Conservation (phyloP, 2,113 vertebrate species). For the Chiloscyllium plagiosum region DNA sequence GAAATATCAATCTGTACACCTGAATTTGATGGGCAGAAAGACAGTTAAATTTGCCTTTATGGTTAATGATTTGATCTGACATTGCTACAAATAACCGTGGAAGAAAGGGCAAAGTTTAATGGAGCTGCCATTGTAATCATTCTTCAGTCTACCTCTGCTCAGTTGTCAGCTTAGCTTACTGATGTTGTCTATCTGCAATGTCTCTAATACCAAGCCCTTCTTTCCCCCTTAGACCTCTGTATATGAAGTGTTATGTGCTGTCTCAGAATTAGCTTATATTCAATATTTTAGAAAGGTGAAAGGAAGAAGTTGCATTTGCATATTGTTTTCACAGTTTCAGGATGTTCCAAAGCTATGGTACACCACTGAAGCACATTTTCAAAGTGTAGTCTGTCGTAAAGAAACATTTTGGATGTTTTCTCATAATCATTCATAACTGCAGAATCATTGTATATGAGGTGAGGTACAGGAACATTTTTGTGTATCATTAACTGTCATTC, state of each 20-base stretch:
- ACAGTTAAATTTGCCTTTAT: too few relatives aligned
- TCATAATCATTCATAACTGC: neutral
- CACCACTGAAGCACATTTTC: too few relatives aligned
- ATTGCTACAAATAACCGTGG: too few relatives aligned
- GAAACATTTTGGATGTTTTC: neutral
- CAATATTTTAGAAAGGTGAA: neutral
- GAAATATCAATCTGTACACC: too few relatives aligned
- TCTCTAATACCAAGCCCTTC: neutral
- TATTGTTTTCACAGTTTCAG: neutral
- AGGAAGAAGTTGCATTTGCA: neutral
- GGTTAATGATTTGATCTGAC: too few relatives aligned
- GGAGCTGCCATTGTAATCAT: too few relatives aligned
- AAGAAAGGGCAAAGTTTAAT: too few relatives aligned
- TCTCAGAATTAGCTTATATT: neutral
- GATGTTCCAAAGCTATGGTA: neutral
- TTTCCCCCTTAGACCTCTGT: neutral
- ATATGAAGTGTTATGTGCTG: neutral
- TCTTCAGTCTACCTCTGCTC: too few relatives aligned
- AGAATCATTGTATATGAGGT: neutral
- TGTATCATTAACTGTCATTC: neutral
- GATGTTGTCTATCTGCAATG: neutral
- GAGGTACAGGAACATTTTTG: neutral
- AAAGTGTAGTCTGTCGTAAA: neutral
- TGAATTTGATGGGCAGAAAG: too few relatives aligned
- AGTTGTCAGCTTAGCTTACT: neutral